A percentile compares a stretch with the other conserved stretches of the same genome.
Evolutionary conservation across 2,888 invertebrate genomes (phyloP).

Genomic region (Amorpha juglandis): DNA sequence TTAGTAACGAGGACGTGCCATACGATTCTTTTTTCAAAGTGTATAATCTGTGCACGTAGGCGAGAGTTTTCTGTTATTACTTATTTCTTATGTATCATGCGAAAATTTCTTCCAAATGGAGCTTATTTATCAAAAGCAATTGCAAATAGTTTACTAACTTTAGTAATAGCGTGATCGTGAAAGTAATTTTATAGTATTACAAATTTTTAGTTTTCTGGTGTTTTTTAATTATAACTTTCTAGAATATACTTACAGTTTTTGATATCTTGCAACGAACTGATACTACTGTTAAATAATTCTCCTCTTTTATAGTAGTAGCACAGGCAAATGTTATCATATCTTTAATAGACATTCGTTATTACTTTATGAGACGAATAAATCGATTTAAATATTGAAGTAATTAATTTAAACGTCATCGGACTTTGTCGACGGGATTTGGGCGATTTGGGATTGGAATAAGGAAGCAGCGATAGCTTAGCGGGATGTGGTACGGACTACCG

Average conservation of each 20-base stretch:
- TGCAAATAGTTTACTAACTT: background rate
- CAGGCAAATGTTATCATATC: background rate
- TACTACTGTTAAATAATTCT: background rate
- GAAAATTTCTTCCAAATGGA: too few relatives aligned
- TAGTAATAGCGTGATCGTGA: too few relatives aligned
- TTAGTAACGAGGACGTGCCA: too few relatives aligned
- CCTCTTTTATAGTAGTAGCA: background rate
- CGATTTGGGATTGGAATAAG: too few relatives aligned
- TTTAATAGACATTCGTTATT: background rate
- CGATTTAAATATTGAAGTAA: background rate
- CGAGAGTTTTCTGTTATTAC: too few relatives aligned
- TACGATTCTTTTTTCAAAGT: too few relatives aligned
- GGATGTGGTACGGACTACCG: too few relatives aligned
- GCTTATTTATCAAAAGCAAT: background rate
- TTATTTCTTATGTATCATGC: too few relatives aligned
- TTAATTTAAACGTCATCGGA: background rate
- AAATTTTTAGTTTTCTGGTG: background rate
- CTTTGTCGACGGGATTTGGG: too few relatives aligned
- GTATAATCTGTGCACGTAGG: too few relatives aligned
- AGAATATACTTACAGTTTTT: conserved; percentile 2
- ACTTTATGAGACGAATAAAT: background rate
- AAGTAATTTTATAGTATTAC: background rate
- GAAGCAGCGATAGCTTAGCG: too few relatives aligned
- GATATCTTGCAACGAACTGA: background rate
- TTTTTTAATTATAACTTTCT: background rate